A percentile compares a stretch with the other conserved stretches of the same genome.
These are phyloP conservation scores for Zaprionus davidi DNA, from an alignment of 1,140 invertebrate genomes.

Conservation along the genomic window DNA sequence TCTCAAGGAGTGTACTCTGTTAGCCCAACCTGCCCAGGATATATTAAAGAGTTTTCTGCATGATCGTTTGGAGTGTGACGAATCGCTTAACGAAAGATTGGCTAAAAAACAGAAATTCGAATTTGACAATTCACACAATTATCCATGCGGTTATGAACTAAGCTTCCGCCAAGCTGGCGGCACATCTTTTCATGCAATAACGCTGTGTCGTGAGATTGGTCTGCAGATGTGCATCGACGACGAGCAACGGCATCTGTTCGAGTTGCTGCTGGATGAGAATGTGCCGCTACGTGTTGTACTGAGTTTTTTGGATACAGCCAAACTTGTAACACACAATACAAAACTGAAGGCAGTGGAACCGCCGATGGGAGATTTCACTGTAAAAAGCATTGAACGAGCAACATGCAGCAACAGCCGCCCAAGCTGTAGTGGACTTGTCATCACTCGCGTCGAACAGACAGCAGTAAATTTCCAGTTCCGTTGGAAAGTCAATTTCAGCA, in stretches of 20 bases:
- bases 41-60: conserved; percentile 66
- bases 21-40: conserved; percentile 57
- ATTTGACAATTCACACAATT: neutral
- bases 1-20: conserved; percentile 54
- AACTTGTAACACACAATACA: conserved; percentile 57
- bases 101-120: conserved; percentile 45
- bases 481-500: conserved; percentile 85
- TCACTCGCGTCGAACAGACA: conserved; percentile 57
- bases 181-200: conserved; percentile 78
- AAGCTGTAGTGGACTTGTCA: conserved; percentile 29
- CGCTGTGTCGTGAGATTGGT: conserved; percentile 64
- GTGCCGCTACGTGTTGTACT: conserved; percentile 49
- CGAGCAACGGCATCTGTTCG: conserved; percentile 60
- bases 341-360: conserved; percentile 58
- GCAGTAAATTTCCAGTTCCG: conserved; percentile 47
- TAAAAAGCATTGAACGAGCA: neutral
- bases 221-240: conserved; percentile 57
- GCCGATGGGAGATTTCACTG: neutral
- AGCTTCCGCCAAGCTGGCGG: conserved; percentile 71
- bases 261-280: conserved; percentile 55
- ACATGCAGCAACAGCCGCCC: neutral
- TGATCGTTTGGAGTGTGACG: conserved; percentile 63
- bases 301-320: conserved; percentile 51
- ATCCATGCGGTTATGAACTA: conserved; percentile 37
- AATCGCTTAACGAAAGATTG: conserved; percentile 13